These are phyloP conservation scores for Patella ulyssiponensis DNA, from an alignment of 2,888 invertebrate genomes.

Conservation along the genomic window DNA sequence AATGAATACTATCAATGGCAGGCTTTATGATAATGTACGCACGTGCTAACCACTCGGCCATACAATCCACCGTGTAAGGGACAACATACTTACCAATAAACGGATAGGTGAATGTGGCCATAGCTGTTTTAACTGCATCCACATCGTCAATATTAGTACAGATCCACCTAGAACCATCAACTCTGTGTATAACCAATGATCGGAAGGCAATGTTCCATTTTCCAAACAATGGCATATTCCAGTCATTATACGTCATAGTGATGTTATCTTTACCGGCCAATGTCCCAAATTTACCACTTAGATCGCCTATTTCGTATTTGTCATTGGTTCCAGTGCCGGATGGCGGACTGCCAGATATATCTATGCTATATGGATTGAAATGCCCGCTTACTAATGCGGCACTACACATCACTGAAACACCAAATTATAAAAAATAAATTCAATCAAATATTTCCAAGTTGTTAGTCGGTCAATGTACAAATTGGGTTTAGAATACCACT, in stretches of 20 bases:
- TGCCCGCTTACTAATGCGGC: conserved; percentile 79
- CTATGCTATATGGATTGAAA: conserved; percentile 81
- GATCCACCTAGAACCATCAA: conserved; percentile 66
- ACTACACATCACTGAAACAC: conserved; percentile 64
- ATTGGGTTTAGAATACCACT: no score
- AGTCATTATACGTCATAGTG: conserved; percentile 79
- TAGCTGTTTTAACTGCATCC: conserved; percentile 78
- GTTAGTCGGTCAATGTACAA: no score
- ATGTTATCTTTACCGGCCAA: conserved; percentile 78
- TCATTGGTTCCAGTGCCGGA: conserved; percentile 84
- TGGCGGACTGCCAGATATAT: conserved; percentile 58
- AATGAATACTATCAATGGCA: no score
- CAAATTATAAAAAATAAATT: no score
- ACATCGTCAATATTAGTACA: conserved; percentile 72
- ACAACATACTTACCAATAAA: conserved; percentile 77
- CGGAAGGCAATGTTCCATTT: conserved; percentile 84
- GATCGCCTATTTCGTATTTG: conserved; percentile 90
- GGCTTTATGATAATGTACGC: no score
- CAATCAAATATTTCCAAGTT: no score
- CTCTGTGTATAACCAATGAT: conserved; percentile 82
- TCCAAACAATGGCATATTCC: conserved; percentile 88
- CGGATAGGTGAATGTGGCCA: conserved; percentile 88
- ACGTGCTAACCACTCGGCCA: no score
- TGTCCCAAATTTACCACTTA: conserved; percentile 89
- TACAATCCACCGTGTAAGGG: no score